Evolutionary conservation across 2,113 vertebrate genomes (phyloP).

Genomic region (Syrrhaptes paradoxus): DNA sequence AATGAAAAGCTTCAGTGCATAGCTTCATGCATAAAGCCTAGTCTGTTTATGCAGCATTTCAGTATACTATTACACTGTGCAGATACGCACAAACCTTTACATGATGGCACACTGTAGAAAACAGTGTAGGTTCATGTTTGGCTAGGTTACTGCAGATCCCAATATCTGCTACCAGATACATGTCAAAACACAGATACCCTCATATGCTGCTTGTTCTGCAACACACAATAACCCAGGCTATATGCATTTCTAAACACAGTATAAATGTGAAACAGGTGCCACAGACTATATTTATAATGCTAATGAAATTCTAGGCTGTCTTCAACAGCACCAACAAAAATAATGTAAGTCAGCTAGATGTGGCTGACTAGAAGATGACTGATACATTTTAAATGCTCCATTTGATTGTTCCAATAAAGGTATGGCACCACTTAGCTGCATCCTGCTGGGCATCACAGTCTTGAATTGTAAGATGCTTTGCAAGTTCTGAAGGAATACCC

Average conservation of each 20-base stretch:
- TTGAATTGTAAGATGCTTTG: neutral
- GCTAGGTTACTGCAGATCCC: neutral
- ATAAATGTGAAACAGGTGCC: neutral
- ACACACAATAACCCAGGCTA: neutral
- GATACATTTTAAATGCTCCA: neutral
- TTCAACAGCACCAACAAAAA: slow-evolving; percentile 27
- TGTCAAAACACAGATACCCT: neutral
- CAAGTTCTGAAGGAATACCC: neutral
- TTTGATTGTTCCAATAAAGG: slow-evolving; percentile 3
- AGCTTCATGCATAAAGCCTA: neutral
- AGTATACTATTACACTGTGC: neutral
- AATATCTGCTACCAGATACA: neutral
- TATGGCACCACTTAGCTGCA: neutral
- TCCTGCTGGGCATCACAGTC: neutral
- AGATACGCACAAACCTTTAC: neutral
- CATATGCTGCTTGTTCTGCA: neutral
- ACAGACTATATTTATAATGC: neutral
- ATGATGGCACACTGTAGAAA: neutral
- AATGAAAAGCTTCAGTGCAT: neutral
- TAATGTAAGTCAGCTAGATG: neutral
- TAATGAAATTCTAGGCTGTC: neutral
- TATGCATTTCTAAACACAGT: neutral
- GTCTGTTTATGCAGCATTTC: slow-evolving; percentile 10
- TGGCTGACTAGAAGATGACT: neutral
- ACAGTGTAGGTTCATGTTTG: neutral